phyloP scores from a whole-genome alignment of 2,113 vertebrate species.

The Dasyprocta punctata region DNA sequence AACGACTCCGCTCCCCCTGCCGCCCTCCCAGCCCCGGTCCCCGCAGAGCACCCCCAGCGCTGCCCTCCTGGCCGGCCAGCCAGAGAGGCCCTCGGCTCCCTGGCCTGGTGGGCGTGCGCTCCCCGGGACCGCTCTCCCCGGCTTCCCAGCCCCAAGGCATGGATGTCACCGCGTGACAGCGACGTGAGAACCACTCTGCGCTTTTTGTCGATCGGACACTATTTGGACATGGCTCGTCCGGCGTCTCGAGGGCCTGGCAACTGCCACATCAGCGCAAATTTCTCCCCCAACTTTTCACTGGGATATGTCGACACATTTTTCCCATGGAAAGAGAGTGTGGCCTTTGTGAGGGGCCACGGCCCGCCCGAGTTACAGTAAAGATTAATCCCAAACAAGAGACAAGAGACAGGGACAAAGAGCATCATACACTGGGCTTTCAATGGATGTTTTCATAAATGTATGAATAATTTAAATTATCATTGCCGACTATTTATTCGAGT shows the following conservation, averaged over 20 bases:
- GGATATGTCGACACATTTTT: slow-evolving; percentile 89
- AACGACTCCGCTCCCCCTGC: neutral
- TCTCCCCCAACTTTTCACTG: slow-evolving; percentile 86
- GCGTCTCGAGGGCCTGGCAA: slow-evolving; percentile 82
- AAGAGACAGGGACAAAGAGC: slow-evolving; percentile 94
- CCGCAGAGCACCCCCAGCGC: rapidly evolving
- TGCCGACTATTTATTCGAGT: slow-evolving; percentile 89
- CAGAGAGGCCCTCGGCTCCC: rapidly evolving
- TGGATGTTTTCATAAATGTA: slow-evolving; percentile 94
- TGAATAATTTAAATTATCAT: slow-evolving; percentile 96
- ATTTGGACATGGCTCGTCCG: slow-evolving; percentile 73
- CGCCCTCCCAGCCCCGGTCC: neutral
- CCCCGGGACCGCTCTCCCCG: neutral
- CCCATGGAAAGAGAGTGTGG: slow-evolving; percentile 91
- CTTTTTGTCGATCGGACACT: slow-evolving; percentile 65
- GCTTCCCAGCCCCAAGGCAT: neutral
- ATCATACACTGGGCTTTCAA: slow-evolving; percentile 93
- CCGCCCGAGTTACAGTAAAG: slow-evolving; percentile 92
- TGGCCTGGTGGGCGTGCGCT: neutral
- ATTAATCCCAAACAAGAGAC: slow-evolving; percentile 95
- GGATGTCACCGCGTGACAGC: neutral
- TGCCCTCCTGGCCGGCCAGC: neutral
- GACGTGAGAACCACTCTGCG: slow-evolving; percentile 80
- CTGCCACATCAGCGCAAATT: slow-evolving; percentile 88
- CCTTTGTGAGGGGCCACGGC: slow-evolving; percentile 89